Evolutionary conservation across 2,888 invertebrate species (phyloP).

Genomic region (Galeruca laticollis): DNA sequence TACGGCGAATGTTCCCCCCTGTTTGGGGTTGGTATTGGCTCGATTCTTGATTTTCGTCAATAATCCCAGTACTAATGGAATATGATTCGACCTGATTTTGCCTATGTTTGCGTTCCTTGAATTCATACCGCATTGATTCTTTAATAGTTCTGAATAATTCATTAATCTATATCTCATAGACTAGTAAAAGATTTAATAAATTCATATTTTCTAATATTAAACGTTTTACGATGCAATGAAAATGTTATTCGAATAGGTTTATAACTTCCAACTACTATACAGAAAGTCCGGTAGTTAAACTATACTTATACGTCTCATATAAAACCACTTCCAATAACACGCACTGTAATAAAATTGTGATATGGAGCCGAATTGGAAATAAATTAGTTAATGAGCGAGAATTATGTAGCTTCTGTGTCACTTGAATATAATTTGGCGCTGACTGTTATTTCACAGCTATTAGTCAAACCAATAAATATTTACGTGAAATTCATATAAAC

Average conservation of each 20-base stretch:
- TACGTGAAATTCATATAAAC: neutral
- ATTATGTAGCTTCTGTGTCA: neutral
- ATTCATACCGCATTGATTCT: constrained; percentile 17
- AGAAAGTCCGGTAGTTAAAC: constrained; percentile 2
- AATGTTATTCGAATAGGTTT: constrained; percentile 11
- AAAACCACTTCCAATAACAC: constrained; percentile 6
- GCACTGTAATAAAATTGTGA: constrained; percentile 3
- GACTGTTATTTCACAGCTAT: neutral
- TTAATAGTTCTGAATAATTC: constrained; percentile 21
- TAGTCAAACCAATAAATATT: neutral
- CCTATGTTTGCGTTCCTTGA: neutral
- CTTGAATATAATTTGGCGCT: neutral
- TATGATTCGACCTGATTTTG: constrained; percentile 19
- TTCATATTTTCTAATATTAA: constrained; percentile 17
- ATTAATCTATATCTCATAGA: constrained; percentile 10
- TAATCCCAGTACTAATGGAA: constrained; percentile 23
- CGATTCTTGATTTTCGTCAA: neutral
- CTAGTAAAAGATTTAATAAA: constrained; percentile 2
- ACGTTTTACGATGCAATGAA: constrained; percentile 9
- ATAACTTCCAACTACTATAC: constrained; percentile 1
- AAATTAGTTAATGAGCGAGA: neutral
- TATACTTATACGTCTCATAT: neutral
- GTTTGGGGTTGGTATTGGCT: neutral
- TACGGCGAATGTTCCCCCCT: constrained; percentile 1
- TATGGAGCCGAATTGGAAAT: constrained; percentile 5